Evolutionary conservation across 2,888 invertebrate genomes (phyloP).

Genomic region (Agrotis puta): DNA sequence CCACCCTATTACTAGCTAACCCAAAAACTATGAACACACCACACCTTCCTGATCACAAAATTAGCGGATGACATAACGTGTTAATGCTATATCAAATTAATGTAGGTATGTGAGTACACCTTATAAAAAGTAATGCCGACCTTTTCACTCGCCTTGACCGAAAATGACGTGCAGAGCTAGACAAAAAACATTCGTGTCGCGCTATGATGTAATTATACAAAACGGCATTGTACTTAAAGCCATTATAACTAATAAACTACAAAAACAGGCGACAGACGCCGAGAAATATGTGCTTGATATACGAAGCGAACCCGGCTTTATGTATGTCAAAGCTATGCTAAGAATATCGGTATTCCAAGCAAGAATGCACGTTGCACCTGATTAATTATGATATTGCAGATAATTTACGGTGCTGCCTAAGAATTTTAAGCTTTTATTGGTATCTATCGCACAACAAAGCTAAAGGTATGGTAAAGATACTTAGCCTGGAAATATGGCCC

Average conservation of each 20-base stretch:
- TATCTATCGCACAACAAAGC: neutral
- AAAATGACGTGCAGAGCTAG: conserved; percentile 51
- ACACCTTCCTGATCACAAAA: conserved; percentile 47
- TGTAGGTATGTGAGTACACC: conserved; percentile 36
- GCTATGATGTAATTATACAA: conserved; percentile 57
- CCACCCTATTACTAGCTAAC: conserved; percentile 14
- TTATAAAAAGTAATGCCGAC: conserved; percentile 47
- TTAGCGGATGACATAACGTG: conserved; percentile 44
- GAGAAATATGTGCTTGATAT: conserved; percentile 47
- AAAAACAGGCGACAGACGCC: conserved; percentile 41
- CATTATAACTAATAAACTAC: conserved; percentile 51
- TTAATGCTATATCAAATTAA: conserved; percentile 23
- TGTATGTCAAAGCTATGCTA: conserved; percentile 36
- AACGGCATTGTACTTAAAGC: conserved; percentile 47
- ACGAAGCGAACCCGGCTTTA: conserved; percentile 22
- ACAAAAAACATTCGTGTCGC: conserved; percentile 58
- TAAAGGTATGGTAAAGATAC: neutral
- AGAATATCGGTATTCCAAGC: conserved; percentile 51
- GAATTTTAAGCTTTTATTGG: conserved; percentile 28
- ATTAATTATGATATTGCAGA: conserved; percentile 42
- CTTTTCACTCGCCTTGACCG: conserved; percentile 57
- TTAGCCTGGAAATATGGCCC: conserved; percentile 8
- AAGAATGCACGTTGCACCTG: conserved; percentile 29
- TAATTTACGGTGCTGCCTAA: conserved; percentile 29
- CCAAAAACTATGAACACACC: conserved; percentile 41